Evolutionary conservation across 2,797 vertebrate species (phyloP), one percentile per base, ranked within the genome.

Genomic region (Delichon dasypus): DNA sequence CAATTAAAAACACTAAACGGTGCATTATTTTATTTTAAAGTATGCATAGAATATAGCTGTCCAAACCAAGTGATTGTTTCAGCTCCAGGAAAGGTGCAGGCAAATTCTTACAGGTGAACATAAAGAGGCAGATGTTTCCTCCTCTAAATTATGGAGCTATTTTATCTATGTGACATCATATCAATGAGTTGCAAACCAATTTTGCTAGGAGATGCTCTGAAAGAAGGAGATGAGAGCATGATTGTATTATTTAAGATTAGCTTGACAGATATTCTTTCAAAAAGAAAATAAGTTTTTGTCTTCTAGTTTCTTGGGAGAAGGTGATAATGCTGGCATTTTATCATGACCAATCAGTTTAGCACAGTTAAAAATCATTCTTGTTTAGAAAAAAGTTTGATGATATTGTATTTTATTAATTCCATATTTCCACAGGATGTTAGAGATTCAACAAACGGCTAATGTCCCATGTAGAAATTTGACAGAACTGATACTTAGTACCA

Each of bases 321-420:
- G 38, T 79, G 51, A 64, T 64, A 47, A 55, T 70, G 19, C 29
- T 71, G 66, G 30, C 51, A 48, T 71, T 78, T 36, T 85, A 93
- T 92, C 42, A 83, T 19, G 60, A 44, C 29, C 42, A 65, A 65
- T 84, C 89, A 90, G 61, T 89, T 94, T 93, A 90, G 66, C 61
- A 50, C 68, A 75, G 85, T 67, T 88, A 86, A 95, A 95, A 91
- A 92, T 87, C 29, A 5, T 90, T 96, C 81, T 53, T 93, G 85
- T 96, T 96, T 79, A 90, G 95, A 93, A 92, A 96, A n/a, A n/a
- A n/a, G 70, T 96, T 96, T 95, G 95, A 96, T 95, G 95, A 94
- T 95, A 61, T 78, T 89, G 54, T 76, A 93, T 96, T 96, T 95
- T 85, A 94, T 95, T 96, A 94, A 96, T 96, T 87, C 65, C 83